Evolutionary conservation across 2,797 vertebrate species (phyloP), one percentile per base, ranked within the genome.

Genomic region (Sylvilagus floridanus): DNA sequence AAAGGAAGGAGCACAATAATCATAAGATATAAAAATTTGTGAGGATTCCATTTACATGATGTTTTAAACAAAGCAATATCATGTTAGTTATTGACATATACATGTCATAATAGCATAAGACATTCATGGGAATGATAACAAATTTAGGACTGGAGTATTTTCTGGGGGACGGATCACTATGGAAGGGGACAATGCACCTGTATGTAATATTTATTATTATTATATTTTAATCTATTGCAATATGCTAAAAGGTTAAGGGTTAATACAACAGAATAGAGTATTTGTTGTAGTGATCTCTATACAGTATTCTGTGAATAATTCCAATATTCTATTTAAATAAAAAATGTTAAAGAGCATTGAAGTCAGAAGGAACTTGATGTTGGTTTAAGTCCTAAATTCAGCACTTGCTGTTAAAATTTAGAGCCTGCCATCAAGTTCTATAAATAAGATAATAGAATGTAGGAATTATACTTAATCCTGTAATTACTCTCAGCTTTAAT

Each of bases 401-500:
- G 88, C 85, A 92, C 92, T 97, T 94, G 94, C 77, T 93, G 68
- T 94, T 97, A 96, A 96, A 97, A 97, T 96, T 94, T 97, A 90
- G 88, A 97, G 88, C 30, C 83, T 97, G 93, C 93, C 93, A 97
- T 93, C 92, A 88, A 97, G 97, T 96, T 97, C 96, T 97, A 97
- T 97, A 97, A 97, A 97, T 97, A 97, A 97, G 95, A 95, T 97
- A 97, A 97, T 96, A 97, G 96, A 97, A 97, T 97, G 96, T 97
- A 97, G 89, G 92, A 96, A 97, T 97, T 97, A 97, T 75, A 96
- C 92, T 97, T 97, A 97, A 97, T 97, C 95, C 92, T 95, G 96
- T 97, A 97, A 97, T 97, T 97, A 97, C 96, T 91, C 93, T 97
- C 96, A 94, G 92, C 96, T 97, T 97, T 97, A 97, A 97, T 97